Conservation (phyloP, 2,888 invertebrate genomes). For the Steinernema carpocapsae region DNA sequence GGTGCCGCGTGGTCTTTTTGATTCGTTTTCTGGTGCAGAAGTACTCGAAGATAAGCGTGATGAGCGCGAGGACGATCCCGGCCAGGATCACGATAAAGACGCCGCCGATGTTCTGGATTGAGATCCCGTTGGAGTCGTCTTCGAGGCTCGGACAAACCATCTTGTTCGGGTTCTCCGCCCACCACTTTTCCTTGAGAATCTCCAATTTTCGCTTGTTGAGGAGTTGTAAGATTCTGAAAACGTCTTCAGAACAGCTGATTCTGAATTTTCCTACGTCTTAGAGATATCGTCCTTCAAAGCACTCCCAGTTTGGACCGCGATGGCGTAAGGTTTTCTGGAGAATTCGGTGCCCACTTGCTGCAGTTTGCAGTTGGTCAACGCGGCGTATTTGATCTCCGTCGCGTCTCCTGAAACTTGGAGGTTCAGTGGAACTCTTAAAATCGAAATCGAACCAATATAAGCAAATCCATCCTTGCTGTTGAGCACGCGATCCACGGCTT, state of each 20-base stretch:
- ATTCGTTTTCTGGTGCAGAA: constrained; percentile 52
- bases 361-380: constrained; percentile 84
- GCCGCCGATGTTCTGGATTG: constrained; percentile 95
- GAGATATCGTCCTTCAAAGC: constrained; percentile 91
- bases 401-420: constrained; percentile 80
- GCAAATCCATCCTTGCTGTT: constrained; percentile 80
- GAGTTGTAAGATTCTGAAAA: constrained; percentile 82
- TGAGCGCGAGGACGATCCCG: constrained; percentile 66
- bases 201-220: constrained; percentile 91
- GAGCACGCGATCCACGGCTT: constrained; percentile 79
- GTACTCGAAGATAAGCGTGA: constrained; percentile 89
- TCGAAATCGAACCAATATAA: constrained; percentile 77
- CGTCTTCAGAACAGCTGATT: neutral
- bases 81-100: constrained; percentile 97
- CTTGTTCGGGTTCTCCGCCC: constrained; percentile 86
- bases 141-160: constrained; percentile 75
- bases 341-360: constrained; percentile 94
- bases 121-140: constrained; percentile 93
- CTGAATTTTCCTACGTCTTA: constrained; percentile 68
- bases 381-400: constrained; percentile 84
- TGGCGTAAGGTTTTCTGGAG: constrained; percentile 93
- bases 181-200: constrained; percentile 93
- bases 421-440: too few relatives aligned
- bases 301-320: constrained; percentile 94
- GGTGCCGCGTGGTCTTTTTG: neutral